Conservation (phyloP, 2,113 vertebrate genomes). For the Climacteris rufus region DNA sequence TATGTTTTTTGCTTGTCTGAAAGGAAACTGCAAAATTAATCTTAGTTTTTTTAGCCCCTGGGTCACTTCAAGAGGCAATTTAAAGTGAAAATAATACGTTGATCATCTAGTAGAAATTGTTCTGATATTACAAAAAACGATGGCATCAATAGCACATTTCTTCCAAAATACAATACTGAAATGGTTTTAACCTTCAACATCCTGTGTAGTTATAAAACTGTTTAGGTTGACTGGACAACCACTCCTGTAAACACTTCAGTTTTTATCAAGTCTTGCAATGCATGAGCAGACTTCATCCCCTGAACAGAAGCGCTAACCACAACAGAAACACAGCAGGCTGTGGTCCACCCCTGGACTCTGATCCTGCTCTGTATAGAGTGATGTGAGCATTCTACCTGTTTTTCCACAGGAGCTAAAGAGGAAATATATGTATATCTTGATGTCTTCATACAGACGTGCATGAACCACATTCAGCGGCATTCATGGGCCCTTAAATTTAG, state of each 20-base stretch:
- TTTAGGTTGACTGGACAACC: not conserved
- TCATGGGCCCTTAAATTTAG: not conserved
- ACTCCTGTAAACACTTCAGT: conserved; percentile 2
- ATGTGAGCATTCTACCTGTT: not conserved
- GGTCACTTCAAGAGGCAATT: not conserved
- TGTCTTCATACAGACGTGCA: not conserved
- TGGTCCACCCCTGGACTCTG: not conserved
- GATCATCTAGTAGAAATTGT: not conserved
- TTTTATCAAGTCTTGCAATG: conserved; percentile 10
- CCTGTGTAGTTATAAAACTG: not conserved
- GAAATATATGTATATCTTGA: not conserved
- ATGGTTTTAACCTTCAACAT: conserved; percentile 23
- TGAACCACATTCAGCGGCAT: not conserved
- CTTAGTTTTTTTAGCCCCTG: not conserved
- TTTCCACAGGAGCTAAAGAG: not conserved
- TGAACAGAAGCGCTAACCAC: not conserved
- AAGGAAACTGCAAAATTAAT: not conserved
- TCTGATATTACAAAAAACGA: not conserved
- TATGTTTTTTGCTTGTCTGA: not conserved
- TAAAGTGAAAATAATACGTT: conserved; percentile 14
- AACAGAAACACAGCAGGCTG: not conserved
- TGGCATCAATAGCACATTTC: not conserved
- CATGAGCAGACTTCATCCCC: not conserved
- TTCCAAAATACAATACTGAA: not conserved
- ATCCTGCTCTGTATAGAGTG: not conserved